phyloP scores from a whole-genome alignment of 2,113 vertebrate genomes.

The Siphamia tubifer region DNA sequence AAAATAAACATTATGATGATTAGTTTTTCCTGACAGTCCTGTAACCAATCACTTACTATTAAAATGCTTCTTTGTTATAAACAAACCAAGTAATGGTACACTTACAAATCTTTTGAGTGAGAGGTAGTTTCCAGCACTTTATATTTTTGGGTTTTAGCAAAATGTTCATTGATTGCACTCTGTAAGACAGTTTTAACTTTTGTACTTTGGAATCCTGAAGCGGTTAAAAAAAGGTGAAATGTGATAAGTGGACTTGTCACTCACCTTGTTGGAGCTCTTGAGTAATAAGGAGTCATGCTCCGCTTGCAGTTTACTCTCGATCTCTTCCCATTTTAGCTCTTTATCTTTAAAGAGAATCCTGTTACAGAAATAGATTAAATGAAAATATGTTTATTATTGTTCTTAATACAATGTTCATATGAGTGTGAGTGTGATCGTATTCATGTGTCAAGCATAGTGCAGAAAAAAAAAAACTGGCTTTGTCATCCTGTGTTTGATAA shows the following conservation, averaged over 20 bases:
- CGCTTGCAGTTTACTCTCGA: constrained; percentile 89
- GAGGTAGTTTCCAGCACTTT: not conserved
- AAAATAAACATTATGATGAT: not conserved
- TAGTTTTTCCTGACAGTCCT: not conserved
- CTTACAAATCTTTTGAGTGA: not conserved
- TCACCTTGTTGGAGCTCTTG: constrained; percentile 95
- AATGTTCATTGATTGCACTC: not conserved
- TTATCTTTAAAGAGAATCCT: constrained; percentile 98
- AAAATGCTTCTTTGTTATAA: not conserved
- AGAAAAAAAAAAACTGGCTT: not conserved
- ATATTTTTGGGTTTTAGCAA: not conserved
- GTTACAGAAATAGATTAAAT: constrained; percentile 46
- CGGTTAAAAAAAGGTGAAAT: not conserved
- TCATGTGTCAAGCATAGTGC: not conserved
- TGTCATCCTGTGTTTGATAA: constrained; percentile 7
- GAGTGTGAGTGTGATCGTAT: not conserved
- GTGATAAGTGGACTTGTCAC: not conserved
- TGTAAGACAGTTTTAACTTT: not conserved
- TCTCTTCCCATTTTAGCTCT: constrained; percentile 95
- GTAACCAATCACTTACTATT: not conserved
- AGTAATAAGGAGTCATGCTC: constrained; percentile 93
- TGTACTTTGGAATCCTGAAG: not conserved
- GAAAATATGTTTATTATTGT: constrained; percentile 9
- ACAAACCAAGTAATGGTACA: too few relatives aligned
- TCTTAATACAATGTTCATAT: not conserved